These are phyloP conservation scores for Zaprionus davidi DNA, from an alignment of 1,140 invertebrate genomes.

Conservation along the genomic window DNA sequence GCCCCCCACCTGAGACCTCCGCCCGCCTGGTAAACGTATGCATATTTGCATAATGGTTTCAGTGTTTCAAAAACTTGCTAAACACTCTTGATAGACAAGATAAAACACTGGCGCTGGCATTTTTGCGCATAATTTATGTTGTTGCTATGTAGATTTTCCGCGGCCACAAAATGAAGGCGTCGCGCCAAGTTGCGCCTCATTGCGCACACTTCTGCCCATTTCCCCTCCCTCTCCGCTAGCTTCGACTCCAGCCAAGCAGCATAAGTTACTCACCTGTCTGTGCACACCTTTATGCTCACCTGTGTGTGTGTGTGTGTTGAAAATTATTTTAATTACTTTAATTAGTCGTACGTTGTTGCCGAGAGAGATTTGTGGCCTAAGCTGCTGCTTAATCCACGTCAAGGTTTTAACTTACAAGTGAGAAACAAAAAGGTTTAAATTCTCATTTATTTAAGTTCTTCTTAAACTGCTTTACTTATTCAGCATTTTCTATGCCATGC, in stretches of 20 bases:
- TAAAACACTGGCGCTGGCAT: constrained; percentile 77
- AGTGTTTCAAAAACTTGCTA: constrained; percentile 81
- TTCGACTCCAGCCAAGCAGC: constrained; percentile 7
- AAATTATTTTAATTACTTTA: constrained; percentile 73
- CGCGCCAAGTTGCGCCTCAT: neutral
- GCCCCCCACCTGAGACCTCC: neutral
- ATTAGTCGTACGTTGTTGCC: constrained; percentile 56
- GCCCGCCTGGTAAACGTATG: constrained; percentile 42
- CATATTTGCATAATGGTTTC: constrained; percentile 82
- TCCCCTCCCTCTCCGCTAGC: neutral
- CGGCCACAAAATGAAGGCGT: constrained; percentile 6
- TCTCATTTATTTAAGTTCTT: neutral
- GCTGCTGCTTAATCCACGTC: neutral
- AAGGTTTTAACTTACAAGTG: neutral
- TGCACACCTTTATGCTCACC: neutral
- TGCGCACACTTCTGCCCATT: no score
- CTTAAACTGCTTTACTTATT: neutral
- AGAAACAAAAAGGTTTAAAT: neutral
- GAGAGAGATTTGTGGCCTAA: constrained; percentile 49
- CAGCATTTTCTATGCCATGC: no score
- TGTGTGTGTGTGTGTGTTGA: neutral
- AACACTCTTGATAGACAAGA: constrained; percentile 83
- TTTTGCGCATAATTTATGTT: constrained; percentile 80
- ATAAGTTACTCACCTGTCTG: constrained; percentile 48
- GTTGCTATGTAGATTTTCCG: constrained; percentile 52